Percentiles rank a stretch among this genome's conserved stretches.
Conservation (phyloP, 2,113 vertebrate genomes). For the Tichodroma muraria region DNA sequence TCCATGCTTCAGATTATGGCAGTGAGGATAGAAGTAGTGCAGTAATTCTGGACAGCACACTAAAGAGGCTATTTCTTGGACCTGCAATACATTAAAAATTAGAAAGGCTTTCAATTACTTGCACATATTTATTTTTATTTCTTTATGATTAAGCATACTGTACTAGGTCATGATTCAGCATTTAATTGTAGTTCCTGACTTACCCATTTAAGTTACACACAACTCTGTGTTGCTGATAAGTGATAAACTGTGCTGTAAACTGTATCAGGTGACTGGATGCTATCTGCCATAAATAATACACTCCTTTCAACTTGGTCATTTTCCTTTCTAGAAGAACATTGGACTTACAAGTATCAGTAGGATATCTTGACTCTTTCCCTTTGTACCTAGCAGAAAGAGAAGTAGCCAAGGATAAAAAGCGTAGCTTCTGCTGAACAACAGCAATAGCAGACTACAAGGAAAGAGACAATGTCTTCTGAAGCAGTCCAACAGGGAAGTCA, state of each 20-base stretch:
- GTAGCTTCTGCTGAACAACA: neutral
- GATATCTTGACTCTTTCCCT: neutral
- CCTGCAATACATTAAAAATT: neutral
- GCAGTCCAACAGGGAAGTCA: neutral
- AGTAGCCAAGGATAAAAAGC: neutral
- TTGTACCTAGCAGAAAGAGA: neutral
- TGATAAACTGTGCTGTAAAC: neutral
- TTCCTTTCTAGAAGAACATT: neutral
- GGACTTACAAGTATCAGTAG: neutral
- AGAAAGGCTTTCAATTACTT: neutral
- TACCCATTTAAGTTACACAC: neutral
- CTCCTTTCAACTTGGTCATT: neutral
- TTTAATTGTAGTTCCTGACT: neutral
- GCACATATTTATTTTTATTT: neutral
- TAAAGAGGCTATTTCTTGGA: neutral
- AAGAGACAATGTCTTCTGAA: neutral
- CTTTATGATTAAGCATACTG: neutral
- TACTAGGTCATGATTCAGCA: neutral
- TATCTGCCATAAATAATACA: neutral
- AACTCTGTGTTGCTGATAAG: neutral
- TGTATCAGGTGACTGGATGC: neutral
- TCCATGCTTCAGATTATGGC: neutral
- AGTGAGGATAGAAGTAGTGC: neutral
- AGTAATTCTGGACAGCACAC: neutral
- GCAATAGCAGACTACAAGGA: neutral